A percentile compares a stretch with the other conserved stretches of the same genome.
Evolutionary conservation across 2,888 invertebrate species (phyloP).

Genomic region (Notocelia uddmanniana): DNA sequence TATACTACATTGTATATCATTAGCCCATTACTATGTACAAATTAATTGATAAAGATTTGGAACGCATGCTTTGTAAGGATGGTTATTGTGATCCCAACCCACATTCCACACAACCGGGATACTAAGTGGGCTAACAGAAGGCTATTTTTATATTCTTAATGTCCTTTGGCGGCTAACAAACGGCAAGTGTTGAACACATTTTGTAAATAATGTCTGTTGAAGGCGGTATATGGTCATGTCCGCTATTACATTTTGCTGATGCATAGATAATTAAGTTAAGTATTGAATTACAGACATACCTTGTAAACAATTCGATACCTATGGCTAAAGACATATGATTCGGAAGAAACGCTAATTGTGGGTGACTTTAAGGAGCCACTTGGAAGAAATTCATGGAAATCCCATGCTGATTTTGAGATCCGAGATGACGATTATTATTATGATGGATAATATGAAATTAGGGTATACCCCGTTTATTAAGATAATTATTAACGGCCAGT

Average conservation of each 20-base stretch:
- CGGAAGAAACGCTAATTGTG: too few relatives aligned
- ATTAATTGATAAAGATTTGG: neutral
- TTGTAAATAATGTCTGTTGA: constrained; percentile 14
- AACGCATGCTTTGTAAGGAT: neutral
- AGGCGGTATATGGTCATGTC: neutral
- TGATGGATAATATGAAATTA: too few relatives aligned
- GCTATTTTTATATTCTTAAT: constrained; percentile 35
- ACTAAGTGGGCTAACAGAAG: constrained; percentile 19
- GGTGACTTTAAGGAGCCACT: too few relatives aligned
- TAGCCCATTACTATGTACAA: neutral
- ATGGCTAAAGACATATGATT: too few relatives aligned
- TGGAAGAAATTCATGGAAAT: too few relatives aligned
- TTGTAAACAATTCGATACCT: too few relatives aligned
- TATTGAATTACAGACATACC: too few relatives aligned
- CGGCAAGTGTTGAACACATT: constrained; percentile 38
- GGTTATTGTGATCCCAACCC: neutral
- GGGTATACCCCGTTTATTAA: too few relatives aligned
- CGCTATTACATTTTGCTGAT: neutral
- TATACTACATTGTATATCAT: too few relatives aligned
- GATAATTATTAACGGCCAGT: too few relatives aligned
- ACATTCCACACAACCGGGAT: constrained; percentile 11
- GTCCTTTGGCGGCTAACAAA: constrained; percentile 18
- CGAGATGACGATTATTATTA: too few relatives aligned
- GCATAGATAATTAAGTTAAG: neutral
- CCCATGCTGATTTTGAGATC: too few relatives aligned